A percentile compares a stretch with the other conserved stretches of the same genome.
Conservation (phyloP, 2,888 invertebrate genomes). For the Busseola fusca region DNA sequence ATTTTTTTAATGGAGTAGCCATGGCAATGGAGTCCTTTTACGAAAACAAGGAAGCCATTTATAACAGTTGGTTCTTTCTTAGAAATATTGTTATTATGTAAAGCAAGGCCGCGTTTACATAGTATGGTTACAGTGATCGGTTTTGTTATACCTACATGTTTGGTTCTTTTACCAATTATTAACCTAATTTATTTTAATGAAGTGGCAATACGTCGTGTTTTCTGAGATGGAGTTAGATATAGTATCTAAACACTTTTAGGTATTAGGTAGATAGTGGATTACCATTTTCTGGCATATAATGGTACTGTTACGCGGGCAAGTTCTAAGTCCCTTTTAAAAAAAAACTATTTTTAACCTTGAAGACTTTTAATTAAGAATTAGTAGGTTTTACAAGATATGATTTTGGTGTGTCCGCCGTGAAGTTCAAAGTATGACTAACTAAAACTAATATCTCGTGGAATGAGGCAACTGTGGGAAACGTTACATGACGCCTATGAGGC, state of each 20-base stretch:
- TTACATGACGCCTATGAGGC: too few species aligned
- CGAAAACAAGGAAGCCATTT: constrained; percentile 58
- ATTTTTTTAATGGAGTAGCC: constrained; percentile 36
- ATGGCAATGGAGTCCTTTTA: constrained; percentile 37
- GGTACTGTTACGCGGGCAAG: too few species aligned
- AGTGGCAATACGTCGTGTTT: background rate
- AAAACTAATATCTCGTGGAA: too few species aligned
- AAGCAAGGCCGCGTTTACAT: constrained; percentile 50
- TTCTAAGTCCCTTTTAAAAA: too few species aligned
- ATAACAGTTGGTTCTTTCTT: constrained; percentile 30
- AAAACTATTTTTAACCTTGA: too few species aligned
- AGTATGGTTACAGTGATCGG: constrained; percentile 43
- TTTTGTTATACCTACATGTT: constrained; percentile 25
- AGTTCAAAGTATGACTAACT: too few species aligned
- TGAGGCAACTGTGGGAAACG: too few species aligned
- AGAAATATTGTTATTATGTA: constrained; percentile 39
- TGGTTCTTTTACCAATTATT: constrained; percentile 6
- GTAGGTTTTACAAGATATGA: too few species aligned
- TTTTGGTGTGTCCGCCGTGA: too few species aligned
- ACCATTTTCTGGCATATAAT: background rate
- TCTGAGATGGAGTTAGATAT: background rate
- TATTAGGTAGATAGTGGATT: background rate
- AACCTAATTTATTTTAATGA: constrained; percentile 7
- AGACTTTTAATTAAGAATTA: too few species aligned
- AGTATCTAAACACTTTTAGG: background rate